Evolutionary conservation across 2,888 invertebrate species (phyloP).

Genomic region (Balanococcus diminutus): DNA sequence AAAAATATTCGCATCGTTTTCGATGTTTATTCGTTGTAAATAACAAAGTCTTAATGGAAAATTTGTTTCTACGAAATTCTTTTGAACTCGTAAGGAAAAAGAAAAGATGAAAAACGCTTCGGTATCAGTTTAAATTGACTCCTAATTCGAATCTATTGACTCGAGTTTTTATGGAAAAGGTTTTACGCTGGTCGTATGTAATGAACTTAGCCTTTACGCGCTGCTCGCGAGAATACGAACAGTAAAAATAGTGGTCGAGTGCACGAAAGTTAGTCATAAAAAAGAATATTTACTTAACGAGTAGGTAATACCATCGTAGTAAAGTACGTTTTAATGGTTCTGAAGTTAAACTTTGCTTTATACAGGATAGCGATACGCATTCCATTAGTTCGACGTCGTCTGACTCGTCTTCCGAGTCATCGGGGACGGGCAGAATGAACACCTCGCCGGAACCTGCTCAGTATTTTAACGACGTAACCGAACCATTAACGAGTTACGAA

Average conservation of each 20-base stretch:
- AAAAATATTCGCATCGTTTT: neutral
- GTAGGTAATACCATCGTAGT: neutral
- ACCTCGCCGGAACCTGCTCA: conserved; percentile 22
- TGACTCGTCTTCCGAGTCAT: conserved; percentile 37
- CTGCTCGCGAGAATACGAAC: too few relatives aligned
- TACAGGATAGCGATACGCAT: conserved; percentile 44
- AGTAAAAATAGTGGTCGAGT: neutral
- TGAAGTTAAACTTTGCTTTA: neutral
- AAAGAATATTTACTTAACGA: neutral
- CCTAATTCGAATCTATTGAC: neutral
- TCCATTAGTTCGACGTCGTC: conserved; percentile 44
- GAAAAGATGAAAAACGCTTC: too few relatives aligned
- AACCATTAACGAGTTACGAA: conserved; percentile 62
- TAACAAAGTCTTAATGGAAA: neutral
- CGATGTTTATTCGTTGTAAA: neutral
- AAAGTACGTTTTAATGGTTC: neutral
- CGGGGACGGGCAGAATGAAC: neutral
- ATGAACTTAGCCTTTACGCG: neutral
- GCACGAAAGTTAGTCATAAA: neutral
- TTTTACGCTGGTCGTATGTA: neutral
- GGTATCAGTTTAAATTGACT: neutral
- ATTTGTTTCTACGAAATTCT: neutral
- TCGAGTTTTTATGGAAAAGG: neutral
- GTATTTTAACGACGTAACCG: conserved; percentile 63
- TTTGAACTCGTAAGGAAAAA: too few relatives aligned